Evolutionary conservation across 2,797 vertebrate genomes (phyloP), one percentile per base, ranked within the genome.

Genomic region (Sylvia borin): DNA sequence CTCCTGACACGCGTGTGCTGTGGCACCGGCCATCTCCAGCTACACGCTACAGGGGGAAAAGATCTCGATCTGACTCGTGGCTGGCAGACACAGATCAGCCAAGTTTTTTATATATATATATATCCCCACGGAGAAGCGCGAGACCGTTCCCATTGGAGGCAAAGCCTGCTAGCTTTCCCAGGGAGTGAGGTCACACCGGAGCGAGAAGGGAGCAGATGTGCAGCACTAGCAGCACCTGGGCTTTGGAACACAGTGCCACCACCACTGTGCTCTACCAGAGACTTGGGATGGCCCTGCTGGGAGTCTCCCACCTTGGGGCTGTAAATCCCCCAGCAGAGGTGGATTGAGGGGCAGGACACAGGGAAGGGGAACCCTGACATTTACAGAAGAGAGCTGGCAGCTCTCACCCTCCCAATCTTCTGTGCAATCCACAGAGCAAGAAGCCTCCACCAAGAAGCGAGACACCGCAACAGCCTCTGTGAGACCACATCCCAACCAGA

Each of bases 61-160:
- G 96, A 98, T 96, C 97, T 92, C 70, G 10, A 95, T 86, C 93
- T 95, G 87, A 95, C 94, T 97, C 94, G 60, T 72, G 96, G 97
- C 95, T 97, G 92, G 96, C 94, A 96, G 97, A 96, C 94, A 96
- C 66, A 74, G 91, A 92, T 91, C 88, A 15, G 80, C 94, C 94
- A 93, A 96, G 94, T 96, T 97, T 64, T 34, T 74, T 79, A 74
- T 34, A 36, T 40, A 93, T 76, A 91, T 80, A 61, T 51, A 68
- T 22, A 43, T 47, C 81, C 32, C 22, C 61, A 60, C 10, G 8
- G 91, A 97, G 91, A 96, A 86, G 93, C 42, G 26, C 12, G 64
- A 97, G 94, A 92, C 77, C 27, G 16, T 91, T 68, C 94, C 92
- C 91, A 12, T n/a, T 13, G 20, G 92, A 95, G 91, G 96, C 89